These are phyloP conservation scores for Lemur catta DNA, from an alignment of 2,797 vertebrate species.

Conservation along the genomic window DNA sequence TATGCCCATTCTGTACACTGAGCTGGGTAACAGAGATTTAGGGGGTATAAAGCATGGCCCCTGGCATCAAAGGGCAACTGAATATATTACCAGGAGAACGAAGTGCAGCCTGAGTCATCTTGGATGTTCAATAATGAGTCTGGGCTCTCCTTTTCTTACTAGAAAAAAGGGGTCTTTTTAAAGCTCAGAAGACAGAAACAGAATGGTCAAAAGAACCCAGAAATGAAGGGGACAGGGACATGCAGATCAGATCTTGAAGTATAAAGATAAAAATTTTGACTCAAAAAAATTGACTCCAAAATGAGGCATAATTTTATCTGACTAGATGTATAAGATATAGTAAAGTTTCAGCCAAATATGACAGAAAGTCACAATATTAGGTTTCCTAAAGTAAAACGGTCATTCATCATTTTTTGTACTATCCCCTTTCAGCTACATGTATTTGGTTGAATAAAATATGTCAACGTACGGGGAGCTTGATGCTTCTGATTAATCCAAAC, in stretches of 20 bases:
- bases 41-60: not conserved
- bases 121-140: not conserved
- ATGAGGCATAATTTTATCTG: not conserved
- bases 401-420: slow-evolving; percentile 13
- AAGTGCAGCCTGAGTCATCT: not conserved
- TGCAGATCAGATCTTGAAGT: not conserved
- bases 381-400: not conserved
- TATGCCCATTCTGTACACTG: not conserved
- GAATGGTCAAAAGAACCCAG: not conserved
- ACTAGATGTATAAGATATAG: not conserved
- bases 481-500: not conserved
- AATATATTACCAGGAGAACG: not conserved
- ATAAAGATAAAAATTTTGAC: slow-evolving; percentile 23
- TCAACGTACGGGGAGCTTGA: not conserved
- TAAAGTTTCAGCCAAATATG: not conserved
- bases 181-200: not conserved
- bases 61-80: not conserved
- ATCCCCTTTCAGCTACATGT: not conserved
- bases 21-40: not conserved
- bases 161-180: not conserved
- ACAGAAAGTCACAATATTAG: not conserved
- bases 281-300: not conserved
- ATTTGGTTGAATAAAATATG: not conserved
- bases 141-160: not conserved
- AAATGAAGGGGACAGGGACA: not conserved